These are phyloP conservation scores for Ifrita kowaldi DNA, from an alignment of 2,113 vertebrate species.

Conservation along the genomic window DNA sequence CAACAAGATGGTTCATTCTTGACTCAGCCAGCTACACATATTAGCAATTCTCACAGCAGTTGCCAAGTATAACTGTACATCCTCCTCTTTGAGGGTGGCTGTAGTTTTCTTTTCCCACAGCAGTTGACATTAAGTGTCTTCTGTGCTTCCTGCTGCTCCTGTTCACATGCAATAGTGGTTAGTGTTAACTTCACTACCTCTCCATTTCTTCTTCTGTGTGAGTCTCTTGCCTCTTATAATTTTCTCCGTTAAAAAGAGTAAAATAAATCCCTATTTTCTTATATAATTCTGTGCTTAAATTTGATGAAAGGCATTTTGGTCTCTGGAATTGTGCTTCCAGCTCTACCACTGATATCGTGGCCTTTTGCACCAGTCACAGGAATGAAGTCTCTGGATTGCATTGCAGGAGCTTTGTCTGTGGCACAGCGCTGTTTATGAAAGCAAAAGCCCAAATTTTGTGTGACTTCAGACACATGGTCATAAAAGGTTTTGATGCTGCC, in stretches of 20 bases:
- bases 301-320: background rate
- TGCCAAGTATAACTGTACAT: slow-evolving; percentile 26
- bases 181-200: background rate
- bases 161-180: background rate
- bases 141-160: slow-evolving; percentile 32
- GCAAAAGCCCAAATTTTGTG: background rate
- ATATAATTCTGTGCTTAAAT: background rate
- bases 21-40: slow-evolving; percentile 52
- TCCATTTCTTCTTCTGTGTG: background rate
- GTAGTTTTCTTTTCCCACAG: slow-evolving; percentile 51
- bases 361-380: background rate
- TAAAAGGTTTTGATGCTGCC: background rate
- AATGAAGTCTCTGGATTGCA: background rate
- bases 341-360: background rate
- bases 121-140: slow-evolving; percentile 51
- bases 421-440: background rate
- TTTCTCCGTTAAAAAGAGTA: background rate
- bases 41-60: slow-evolving; percentile 59
- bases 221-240: background rate
- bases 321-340: background rate
- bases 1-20: slow-evolving; percentile 38
- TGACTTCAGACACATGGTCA: background rate
- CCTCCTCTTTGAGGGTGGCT: slow-evolving; percentile 16
- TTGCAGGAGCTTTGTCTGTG: background rate
- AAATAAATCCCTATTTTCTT: background rate